A percentile compares a stretch with the other conserved stretches of the same genome.
Evolutionary conservation across 2,888 invertebrate genomes (phyloP).

Genomic region (Xanthorhoe designata): DNA sequence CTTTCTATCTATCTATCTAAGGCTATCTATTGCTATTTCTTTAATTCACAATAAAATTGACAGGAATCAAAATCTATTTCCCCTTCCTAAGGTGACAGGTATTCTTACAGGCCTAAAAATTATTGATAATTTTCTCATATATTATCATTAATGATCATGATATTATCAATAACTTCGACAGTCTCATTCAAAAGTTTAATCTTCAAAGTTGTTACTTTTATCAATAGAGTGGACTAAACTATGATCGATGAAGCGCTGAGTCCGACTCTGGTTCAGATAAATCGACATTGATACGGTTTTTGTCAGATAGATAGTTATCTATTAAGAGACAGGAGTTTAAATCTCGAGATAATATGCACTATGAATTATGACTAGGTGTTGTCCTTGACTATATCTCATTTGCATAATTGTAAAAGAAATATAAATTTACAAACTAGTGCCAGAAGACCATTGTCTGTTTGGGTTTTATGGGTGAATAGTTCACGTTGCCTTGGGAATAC

Average conservation of each 20-base stretch:
- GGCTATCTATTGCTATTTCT: too few species aligned
- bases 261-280: conserved; percentile 66
- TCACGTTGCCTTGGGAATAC: too few species aligned
- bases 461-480: too few species aligned
- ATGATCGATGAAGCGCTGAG: conserved; percentile 74
- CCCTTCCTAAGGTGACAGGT: too few species aligned
- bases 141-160: conserved; percentile 15
- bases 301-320: conserved; percentile 66
- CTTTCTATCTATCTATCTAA: too few species aligned
- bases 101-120: not conserved
- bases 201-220: conserved; percentile 64
- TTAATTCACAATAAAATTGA: too few species aligned
- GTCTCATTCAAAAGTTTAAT: conserved; percentile 34
- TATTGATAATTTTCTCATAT: conserved; percentile 4
- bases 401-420: not conserved
- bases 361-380: conserved; percentile 13
- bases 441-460: too few species aligned
- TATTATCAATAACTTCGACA: conserved; percentile 40
- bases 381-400: not conserved
- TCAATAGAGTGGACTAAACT: conserved; percentile 75
- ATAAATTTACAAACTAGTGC: not conserved
- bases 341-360: conserved; percentile 51
- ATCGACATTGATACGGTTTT: conserved; percentile 67
- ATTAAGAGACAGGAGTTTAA: conserved; percentile 65
- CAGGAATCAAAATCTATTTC: too few species aligned